phyloP scores from a whole-genome alignment of 1,140 invertebrate species.

The Tetragonula clypearis region DNA sequence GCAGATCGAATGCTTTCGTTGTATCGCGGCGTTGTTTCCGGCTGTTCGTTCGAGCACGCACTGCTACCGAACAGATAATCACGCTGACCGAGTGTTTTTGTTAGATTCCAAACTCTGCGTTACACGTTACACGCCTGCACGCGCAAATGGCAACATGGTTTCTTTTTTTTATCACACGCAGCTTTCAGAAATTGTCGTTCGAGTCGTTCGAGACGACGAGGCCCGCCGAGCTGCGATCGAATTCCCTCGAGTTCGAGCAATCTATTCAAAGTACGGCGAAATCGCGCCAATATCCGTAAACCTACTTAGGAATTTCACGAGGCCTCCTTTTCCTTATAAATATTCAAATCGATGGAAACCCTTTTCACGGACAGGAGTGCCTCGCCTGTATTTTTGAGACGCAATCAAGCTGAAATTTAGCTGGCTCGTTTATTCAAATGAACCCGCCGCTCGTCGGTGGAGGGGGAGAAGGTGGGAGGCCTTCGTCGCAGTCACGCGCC shows the following conservation, averaged over 20 bases:
- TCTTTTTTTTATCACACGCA: background rate
- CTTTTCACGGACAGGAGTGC: slow-evolving; percentile 51
- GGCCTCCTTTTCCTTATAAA: slow-evolving; percentile 67
- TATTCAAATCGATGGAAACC: slow-evolving; percentile 67
- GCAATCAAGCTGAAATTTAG: slow-evolving; percentile 67
- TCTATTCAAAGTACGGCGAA: slow-evolving; percentile 55
- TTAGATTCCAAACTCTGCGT: too few species aligned
- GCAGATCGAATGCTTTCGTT: background rate
- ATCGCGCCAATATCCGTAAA: slow-evolving; percentile 59
- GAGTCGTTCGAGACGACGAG: too few species aligned
- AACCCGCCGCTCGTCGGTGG: background rate
- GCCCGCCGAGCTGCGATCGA: background rate
- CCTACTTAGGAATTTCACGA: slow-evolving; percentile 63
- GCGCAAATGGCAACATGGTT: too few species aligned
- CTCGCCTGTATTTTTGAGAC: slow-evolving; percentile 67
- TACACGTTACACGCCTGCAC: too few species aligned
- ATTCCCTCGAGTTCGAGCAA: slow-evolving; percentile 45
- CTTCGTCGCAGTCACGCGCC: background rate
- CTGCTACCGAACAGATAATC: background rate
- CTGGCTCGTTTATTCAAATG: slow-evolving; percentile 58
- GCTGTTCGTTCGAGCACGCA: too few species aligned
- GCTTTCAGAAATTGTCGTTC: too few species aligned
- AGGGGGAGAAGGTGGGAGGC: too few species aligned
- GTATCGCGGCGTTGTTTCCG: too few species aligned
- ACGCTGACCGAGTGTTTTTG: background rate